Conservation (phyloP, 2,113 vertebrate genomes). For the Protomyctophum bolini region DNA sequence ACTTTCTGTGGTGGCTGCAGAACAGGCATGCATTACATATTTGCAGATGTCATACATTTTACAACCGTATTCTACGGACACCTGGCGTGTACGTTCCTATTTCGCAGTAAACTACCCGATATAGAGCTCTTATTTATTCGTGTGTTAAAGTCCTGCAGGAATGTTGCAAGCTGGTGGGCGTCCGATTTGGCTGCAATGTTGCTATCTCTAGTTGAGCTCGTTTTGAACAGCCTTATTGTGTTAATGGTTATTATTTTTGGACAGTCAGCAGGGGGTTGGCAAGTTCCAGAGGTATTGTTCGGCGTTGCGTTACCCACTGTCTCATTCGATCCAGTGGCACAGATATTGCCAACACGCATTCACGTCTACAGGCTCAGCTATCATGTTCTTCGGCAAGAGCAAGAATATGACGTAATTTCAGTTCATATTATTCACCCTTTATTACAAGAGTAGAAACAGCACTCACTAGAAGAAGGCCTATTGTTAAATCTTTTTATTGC, state of each 20-base stretch:
- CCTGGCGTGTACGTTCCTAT: constrained; percentile 2
- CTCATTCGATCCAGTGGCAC: too few relatives aligned
- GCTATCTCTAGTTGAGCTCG: constrained; percentile 7
- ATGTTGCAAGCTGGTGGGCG: constrained; percentile 40
- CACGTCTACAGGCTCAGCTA: not conserved
- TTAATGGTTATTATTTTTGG: not conserved
- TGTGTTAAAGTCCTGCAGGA: constrained; percentile 52
- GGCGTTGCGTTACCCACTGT: not conserved
- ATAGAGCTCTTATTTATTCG: constrained; percentile 33
- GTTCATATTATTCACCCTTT: constrained; percentile 16
- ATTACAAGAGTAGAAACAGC: constrained; percentile 22
- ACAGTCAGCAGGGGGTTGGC: too few relatives aligned
- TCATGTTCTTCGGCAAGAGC: not conserved
- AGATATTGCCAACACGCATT: not conserved
- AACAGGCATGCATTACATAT: constrained; percentile 28
- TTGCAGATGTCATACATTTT: not conserved
- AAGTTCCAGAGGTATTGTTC: not conserved
- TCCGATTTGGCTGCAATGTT: constrained; percentile 21
- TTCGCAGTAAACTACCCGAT: not conserved
- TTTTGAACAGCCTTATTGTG: constrained; percentile 32
- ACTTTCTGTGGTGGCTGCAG: constrained; percentile 21
- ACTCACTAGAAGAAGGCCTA: constrained; percentile 5
- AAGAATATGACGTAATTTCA: not conserved
- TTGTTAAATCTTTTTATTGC: constrained; percentile 19
- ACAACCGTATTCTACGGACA: not conserved